These are phyloP conservation scores for Augochlorella aurata DNA, from an alignment of 2,888 invertebrate species.

Conservation along the genomic window DNA sequence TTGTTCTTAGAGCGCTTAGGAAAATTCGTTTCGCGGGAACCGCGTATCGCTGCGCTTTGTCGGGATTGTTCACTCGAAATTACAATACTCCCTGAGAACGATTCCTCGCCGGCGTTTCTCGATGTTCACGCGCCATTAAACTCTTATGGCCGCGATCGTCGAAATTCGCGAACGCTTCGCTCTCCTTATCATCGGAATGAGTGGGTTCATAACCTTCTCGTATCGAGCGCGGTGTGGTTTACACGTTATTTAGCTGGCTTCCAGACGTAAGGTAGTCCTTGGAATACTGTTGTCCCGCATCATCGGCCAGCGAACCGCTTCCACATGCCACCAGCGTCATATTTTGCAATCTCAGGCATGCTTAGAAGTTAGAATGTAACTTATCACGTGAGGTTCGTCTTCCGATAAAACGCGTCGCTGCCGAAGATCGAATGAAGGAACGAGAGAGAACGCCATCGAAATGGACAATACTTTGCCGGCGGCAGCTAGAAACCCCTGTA, in stretches of 20 bases:
- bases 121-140: constrained; percentile 65
- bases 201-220: constrained; percentile 69
- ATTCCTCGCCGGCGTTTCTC: neutral
- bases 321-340: neutral
- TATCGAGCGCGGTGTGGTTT: constrained; percentile 69
- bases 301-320: neutral
- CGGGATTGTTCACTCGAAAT: constrained; percentile 21
- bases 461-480: constrained; percentile 73
- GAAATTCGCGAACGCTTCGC: constrained; percentile 58
- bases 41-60: neutral
- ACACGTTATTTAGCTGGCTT: constrained; percentile 73
- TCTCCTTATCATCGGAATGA: constrained; percentile 63
- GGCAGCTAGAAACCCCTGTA: constrained; percentile 70
- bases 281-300: constrained; percentile 60
- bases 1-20: neutral
- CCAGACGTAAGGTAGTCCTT: constrained; percentile 38
- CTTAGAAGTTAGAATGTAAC: neutral
- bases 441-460: constrained; percentile 10
- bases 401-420: neutral
- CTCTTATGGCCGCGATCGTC: constrained; percentile 53
- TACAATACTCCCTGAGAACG: constrained; percentile 2
- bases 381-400: neutral
- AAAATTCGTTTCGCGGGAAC: constrained; percentile 14
- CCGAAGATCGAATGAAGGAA: neutral
- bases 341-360: too few relatives aligned